Evolutionary conservation across 2,797 vertebrate genomes (phyloP), one percentile per base, ranked within the genome.

Genomic region (Cuniculus paca): DNA sequence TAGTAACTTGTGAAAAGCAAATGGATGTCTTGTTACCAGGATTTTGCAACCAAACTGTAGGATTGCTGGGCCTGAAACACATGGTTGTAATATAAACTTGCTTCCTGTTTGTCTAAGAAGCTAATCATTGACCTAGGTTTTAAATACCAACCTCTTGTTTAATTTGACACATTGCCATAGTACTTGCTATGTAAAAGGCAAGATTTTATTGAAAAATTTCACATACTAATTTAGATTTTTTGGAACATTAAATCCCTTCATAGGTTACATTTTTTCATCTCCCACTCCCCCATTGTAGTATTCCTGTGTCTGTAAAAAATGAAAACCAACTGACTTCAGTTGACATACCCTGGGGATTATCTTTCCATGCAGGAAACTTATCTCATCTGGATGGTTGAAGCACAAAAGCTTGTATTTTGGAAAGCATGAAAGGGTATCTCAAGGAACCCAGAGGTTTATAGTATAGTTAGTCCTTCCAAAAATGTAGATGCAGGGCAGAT

Each of bases 1-100:
- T 93, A 91, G 92, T 88, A 56, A 93, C 85, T 92, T 90, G 81
- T 88, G 91, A 96, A 94, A 74, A 94, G 86, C 93, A 93, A 92
- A 65, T 88, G 74, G 86, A 85, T 94, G 84, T 39, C 68, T 19
- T 19, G 2, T 96, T 93, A 91, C 95, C 39, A 48, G 81, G 58
- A 86, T 94, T 95, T 94, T 95, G 87, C 42, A 85, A 65, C 80
- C 78, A 61, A 8, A 74, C 19, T 85, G 68, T 45, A 56, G 39
- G 77, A 34, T 87, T 65, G 68, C 86, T 92, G 42, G 72, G 12
- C 13, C 36, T 36, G 58, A 93, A 77, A 70, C 70, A 58, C 3
- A 0, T 50, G 20, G 42, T 52, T 75, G 78, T 86, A 68, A 77
- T 56, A 58, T 65, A 45, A 42, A 89, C 45, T 61, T 78, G 16